Evolutionary conservation across 2,888 invertebrate genomes (phyloP).

Genomic region (Catocala fraxini): DNA sequence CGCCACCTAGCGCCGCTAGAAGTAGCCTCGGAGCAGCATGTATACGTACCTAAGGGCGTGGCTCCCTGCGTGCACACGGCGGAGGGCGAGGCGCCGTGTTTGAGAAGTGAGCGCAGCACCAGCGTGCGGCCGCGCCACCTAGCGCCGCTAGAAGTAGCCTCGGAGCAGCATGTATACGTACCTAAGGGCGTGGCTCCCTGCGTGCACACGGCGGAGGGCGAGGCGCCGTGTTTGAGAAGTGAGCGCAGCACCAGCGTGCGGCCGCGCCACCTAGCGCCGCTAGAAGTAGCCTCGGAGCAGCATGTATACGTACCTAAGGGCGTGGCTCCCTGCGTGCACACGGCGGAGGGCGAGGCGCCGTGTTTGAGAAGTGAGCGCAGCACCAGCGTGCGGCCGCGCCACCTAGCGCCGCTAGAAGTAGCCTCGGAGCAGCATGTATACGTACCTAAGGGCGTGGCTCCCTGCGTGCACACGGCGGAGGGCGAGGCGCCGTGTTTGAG

Average conservation of each 20-base stretch:
- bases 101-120: conserved; percentile 93
- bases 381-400: conserved; percentile 94
- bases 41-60: conserved; percentile 91
- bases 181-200: conserved; percentile 98
- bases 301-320: conserved; percentile 89
- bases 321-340: conserved; percentile 98
- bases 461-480: conserved; percentile 97
- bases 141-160: not conserved
- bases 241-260: conserved; percentile 94
- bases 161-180: conserved; percentile 48
- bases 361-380: conserved; percentile 93
- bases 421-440: conserved; percentile 16
- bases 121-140: conserved; percentile 94
- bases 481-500: conserved; percentile 94
- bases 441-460: conserved; percentile 95
- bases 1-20: conserved; percentile 86
- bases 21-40: not conserved
- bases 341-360: conserved; percentile 95
- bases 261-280: conserved; percentile 90
- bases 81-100: conserved; percentile 94
- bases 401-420: conserved; percentile 71
- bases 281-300: not conserved
- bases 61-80: conserved; percentile 98
- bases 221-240: conserved; percentile 93
- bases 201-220: conserved; percentile 96